These are phyloP conservation scores for Papilio glaucus DNA, from an alignment of 1,140 invertebrate genomes.

Conservation along the genomic window DNA sequence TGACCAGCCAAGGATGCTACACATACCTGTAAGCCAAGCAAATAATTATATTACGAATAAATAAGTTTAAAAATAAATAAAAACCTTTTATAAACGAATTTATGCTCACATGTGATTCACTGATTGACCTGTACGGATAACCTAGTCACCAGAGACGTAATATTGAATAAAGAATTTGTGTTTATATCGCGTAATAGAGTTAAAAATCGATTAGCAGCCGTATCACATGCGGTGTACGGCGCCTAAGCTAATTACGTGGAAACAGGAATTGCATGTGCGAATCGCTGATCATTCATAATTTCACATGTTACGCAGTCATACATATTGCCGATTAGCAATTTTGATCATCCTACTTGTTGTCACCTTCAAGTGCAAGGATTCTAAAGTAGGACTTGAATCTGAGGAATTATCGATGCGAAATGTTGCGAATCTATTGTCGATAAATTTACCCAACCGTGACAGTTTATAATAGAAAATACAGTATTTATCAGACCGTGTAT, in stretches of 20 bases:
- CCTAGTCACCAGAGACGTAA: background rate
- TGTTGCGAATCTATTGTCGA: slow-evolving; percentile 4
- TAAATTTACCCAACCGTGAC: background rate
- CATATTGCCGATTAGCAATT: slow-evolving; percentile 10
- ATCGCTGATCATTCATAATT: slow-evolving; percentile 25
- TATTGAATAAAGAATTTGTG: background rate
- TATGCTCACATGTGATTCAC: background rate
- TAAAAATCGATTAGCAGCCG: slow-evolving; percentile 4
- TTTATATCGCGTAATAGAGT: background rate
- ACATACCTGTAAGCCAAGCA: no score
- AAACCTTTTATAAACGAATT: background rate
- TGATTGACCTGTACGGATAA: slow-evolving; percentile 7
- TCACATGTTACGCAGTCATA: background rate
- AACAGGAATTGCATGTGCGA: background rate
- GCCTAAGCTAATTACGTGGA: background rate
- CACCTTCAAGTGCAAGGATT: slow-evolving; percentile 19
- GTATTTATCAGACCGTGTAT: background rate
- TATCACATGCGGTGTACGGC: background rate
- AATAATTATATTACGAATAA: background rate
- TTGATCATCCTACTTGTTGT: slow-evolving; percentile 1
- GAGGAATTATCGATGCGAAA: background rate
- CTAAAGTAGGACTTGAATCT: slow-evolving; percentile 9
- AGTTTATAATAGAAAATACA: background rate
- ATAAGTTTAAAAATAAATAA: background rate
- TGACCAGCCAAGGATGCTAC: no score